Evolutionary conservation across 2,888 invertebrate species (phyloP), one percentile per base, ranked within the genome.

Genomic region (Drosophila rellima): DNA sequence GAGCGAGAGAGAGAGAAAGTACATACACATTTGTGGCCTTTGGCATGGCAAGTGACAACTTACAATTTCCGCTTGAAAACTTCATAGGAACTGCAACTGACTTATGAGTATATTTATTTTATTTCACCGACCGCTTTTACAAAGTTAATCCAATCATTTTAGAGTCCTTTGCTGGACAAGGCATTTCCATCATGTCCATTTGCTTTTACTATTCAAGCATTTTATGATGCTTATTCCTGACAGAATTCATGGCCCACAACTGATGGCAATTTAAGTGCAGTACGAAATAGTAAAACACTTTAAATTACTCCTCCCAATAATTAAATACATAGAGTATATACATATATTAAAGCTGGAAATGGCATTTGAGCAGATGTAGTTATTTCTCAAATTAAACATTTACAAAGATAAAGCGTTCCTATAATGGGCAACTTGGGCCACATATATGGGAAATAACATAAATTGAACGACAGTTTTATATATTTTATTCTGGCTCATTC

Each of bases 11-110:
- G 23, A 52, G 29, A n/a, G 39, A 18, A 20, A 18, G 17, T 1
- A 8, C 15, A 45, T 15, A 42, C 40, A 54, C 17, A 29, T 37
- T 45, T 26, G 29, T 44, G 18, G 44, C 37, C 29, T 73, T 33
- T 26, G 52, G 59, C 17, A 50, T 68, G 73, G 74, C 70, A 73
- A 74, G 61, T 80, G 80, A 74, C 77, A 82, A 66, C 74, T 70
- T 80, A 71, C 70, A 80, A 80, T 82, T 82, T 80, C 77, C 70
- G 70, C 68, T 62, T 29, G 54, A 60, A 56, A 70, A 70, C 57
- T 66, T 69, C 29, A 55, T 47, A 20, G 37, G 35, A 23, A 44
- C 77, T 80, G 73, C 62, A 65, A 47, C 64, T 70, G 78, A 76
- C 50, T 74, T 74, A 70, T 78, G 61, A 56, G 57, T 29, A 48